Conservation (phyloP, 2,888 invertebrate genomes). For the Alcis repandata region DNA sequence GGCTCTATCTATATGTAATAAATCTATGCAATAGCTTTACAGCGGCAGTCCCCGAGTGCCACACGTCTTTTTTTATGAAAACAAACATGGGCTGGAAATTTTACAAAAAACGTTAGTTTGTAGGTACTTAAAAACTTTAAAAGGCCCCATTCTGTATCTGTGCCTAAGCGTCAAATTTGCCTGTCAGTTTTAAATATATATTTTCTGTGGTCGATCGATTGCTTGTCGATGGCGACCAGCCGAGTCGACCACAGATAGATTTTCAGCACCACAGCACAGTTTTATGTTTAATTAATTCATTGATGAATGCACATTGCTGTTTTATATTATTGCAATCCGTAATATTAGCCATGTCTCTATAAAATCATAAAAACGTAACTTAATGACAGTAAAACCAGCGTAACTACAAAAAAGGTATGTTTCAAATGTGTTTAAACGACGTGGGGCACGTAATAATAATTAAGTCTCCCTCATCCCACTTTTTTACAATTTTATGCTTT, state of each 20-base stretch:
- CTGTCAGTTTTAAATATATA: too few species aligned
- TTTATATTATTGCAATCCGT: constrained; percentile 61
- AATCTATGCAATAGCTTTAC: too few species aligned
- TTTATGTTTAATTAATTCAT: constrained; percentile 61
- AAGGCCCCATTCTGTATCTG: too few species aligned
- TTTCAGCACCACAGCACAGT: constrained; percentile 62
- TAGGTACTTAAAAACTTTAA: too few species aligned
- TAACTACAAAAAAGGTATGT: constrained; percentile 57
- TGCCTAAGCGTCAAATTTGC: too few species aligned
- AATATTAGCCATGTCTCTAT: constrained; percentile 61
- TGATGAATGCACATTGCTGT: constrained; percentile 70
- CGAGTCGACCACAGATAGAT: constrained; percentile 43
- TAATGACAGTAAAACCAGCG: constrained; percentile 55
- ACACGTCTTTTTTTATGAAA: too few species aligned
- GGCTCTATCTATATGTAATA: too few species aligned
- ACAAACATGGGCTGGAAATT: too few species aligned
- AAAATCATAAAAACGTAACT: constrained; percentile 57
- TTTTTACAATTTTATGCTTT: constrained; percentile 71
- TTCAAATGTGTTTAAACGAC: constrained; percentile 55
- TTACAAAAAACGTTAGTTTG: too few species aligned
- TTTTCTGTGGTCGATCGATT: too few species aligned
- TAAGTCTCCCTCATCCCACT: constrained; percentile 71
- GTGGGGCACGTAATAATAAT: constrained; percentile 69
- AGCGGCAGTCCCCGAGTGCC: too few species aligned
- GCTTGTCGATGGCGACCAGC: constrained; percentile 62